phyloP scores from a whole-genome alignment of 1,140 invertebrate genomes.

The Drosophila bipectinata region DNA sequence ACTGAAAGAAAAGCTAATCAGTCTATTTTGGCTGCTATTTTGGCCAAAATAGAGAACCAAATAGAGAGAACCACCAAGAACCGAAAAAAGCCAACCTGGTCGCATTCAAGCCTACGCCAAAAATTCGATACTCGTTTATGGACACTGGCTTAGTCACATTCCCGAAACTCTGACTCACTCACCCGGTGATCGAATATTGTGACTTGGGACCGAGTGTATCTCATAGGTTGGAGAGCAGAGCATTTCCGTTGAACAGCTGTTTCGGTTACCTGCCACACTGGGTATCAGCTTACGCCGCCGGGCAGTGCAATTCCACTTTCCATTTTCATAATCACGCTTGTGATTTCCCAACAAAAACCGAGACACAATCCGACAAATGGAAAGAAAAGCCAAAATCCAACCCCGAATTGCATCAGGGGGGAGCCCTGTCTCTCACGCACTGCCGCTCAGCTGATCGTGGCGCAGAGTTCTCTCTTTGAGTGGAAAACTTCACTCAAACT shows the following conservation, averaged over 20 bases:
- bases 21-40: not conserved
- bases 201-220: not conserved
- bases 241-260: slow-evolving; percentile 47
- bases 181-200: slow-evolving; percentile 34
- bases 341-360: slow-evolving; percentile 28
- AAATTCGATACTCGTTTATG: slow-evolving; percentile 42
- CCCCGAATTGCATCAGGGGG: slow-evolving; percentile 14
- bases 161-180: slow-evolving; percentile 21
- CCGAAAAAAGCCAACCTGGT: slow-evolving; percentile 46
- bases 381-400: slow-evolving; percentile 5
- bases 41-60: not conserved
- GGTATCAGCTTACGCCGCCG: slow-evolving; percentile 9
- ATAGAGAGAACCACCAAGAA: slow-evolving; percentile 4
- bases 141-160: slow-evolving; percentile 44
- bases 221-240: slow-evolving; percentile 11
- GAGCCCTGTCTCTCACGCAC: slow-evolving; percentile 9
- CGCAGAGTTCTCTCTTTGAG: slow-evolving; percentile 22
- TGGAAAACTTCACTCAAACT: slow-evolving; percentile 14
- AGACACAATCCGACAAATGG: slow-evolving; percentile 9
- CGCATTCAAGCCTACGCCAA: slow-evolving; percentile 56
- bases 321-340: slow-evolving; percentile 52
- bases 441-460: slow-evolving; percentile 33
- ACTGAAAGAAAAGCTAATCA: slow-evolving; percentile 4
- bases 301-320: slow-evolving; percentile 43
- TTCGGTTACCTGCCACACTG: not conserved